Base-by-base conservation (phyloP, 1,140 invertebrate species). In the Lucilia sericata region DNA sequence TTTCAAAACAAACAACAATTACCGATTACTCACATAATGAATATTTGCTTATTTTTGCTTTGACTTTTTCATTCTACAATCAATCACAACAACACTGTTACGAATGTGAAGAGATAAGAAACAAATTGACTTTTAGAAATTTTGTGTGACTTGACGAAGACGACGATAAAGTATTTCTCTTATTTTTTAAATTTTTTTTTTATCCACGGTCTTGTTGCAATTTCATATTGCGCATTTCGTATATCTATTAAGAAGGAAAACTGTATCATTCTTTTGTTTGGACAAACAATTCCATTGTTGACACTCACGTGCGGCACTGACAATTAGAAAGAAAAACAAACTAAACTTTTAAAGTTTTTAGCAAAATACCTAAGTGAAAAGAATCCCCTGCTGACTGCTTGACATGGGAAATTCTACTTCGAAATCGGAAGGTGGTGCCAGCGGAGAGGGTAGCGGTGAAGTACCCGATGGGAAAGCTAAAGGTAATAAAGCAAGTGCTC, bases 401-500 rank as follows among this genome's bases (percentile, higher is more conserved):
- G 47, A 51, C n/a, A 80, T 80, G 76, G 76, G 76, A 19, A 80
- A 80, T 25, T 80, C 76, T 51, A 80, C 76, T 3, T 80, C 76
- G 21, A 80, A 80, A 25, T 75, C 74, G 14, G 74, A 75, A 30
- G 49, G 49, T 47, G 75, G 36, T 78, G 65, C 10, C 7, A 80
- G 76, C 19, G 47, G 47, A 12, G 51, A 13, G 17, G 75, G 42
- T n/a, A 36, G 75, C 2, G 36, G 75, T 78, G 76, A 80, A 51
- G 76, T 80, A 0, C 42, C 42, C 13, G 76, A 49, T 12, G 76
- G 76, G 9, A 25, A 49, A 30, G 14, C 21, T 49, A 80, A 80
- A 47, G 34, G 47, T 80, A 49, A 49, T 30, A 80, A 80, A 49
- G 13, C 9, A 10, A 47, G 42, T 51, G 2, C 14, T 5, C 36